phyloP scores from a whole-genome alignment of 2,888 invertebrate genomes.

The Volucella inflata region DNA sequence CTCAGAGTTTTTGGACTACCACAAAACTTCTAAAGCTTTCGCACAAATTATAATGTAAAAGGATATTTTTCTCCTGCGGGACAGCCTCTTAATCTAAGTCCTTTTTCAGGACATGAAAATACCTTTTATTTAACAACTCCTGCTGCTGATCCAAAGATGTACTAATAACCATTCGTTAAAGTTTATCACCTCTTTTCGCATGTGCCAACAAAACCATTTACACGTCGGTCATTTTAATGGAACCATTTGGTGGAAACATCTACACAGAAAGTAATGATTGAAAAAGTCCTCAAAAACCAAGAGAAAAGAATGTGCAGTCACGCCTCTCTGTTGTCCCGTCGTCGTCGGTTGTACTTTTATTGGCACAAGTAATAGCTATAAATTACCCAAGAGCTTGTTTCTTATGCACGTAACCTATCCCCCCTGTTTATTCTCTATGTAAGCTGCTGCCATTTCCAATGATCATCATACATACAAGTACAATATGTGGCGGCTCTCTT shows the following conservation, averaged over 20 bases:
- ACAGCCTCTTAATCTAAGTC: no score
- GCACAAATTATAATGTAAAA: no score
- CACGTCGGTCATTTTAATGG: conserved; percentile 53
- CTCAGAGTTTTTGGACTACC: no score
- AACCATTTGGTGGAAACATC: conserved; percentile 11
- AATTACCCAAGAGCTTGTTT: conserved; percentile 55
- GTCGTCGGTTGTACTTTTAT: conserved; percentile 43
- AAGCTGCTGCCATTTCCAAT: neutral
- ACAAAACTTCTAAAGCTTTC: no score
- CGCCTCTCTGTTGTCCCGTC: conserved; percentile 41
- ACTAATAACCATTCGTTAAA: conserved; percentile 18
- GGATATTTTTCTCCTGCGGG: no score
- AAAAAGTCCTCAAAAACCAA: conserved; percentile 32
- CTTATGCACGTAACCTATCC: neutral
- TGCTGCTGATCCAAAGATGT: conserved; percentile 10
- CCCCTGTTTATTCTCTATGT: neutral
- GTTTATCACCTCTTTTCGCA: conserved; percentile 10
- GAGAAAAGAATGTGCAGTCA: conserved; percentile 10
- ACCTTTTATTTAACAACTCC: neutral
- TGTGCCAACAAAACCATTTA: conserved; percentile 39
- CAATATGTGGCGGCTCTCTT: no score
- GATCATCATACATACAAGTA: conserved; percentile 17
- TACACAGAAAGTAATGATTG: neutral
- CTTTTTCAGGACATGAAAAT: neutral
- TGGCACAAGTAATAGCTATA: conserved; percentile 51